Base-by-base conservation (phyloP, 2,113 vertebrate genomes). In the Pongo abelii region DNA sequence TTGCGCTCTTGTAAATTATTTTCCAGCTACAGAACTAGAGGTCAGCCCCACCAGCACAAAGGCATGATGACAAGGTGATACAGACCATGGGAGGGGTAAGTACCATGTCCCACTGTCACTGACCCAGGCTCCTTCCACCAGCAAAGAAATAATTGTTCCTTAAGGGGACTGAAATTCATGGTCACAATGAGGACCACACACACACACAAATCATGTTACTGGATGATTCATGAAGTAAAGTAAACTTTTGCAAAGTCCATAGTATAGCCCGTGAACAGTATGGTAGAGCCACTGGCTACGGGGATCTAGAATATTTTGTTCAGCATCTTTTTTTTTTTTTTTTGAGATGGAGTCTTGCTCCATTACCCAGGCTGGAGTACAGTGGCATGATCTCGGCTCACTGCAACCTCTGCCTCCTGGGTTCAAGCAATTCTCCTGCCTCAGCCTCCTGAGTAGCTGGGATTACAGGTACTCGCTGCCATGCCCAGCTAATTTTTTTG, bases 1-100 rank as follows among this genome's bases (percentile, higher is more conserved):
- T 57, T 10, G 6, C 40, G 52, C 55, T 80, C 78, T 35, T 48
- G 46, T 48, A 64, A 85, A 43, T 43, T 35, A 69, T 48, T 84
- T 67, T 69, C 50, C 27, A 89, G 48, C 55, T 55, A 25, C 13
- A 40, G 17, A 83, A 38, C 16, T 27, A 46, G 30, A 70, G 57
- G 40, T 85, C n/a, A 77, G 52, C 32, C 50, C 64, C 86, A 55
- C 79, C 59, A 75, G 46, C 83, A 92, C 50, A 88, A 38, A 93
- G 48, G 25, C 6, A 67, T 11, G 20, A 77, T 23, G 72, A 80
- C 30, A 52, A 77, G 6, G 18, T 22, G 11, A 32, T 11, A 18
- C 72, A 70, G 50, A 91, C 17, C 46, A 70, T 18, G 67, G 32
- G 11, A 55, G 27, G 52, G 25, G 20, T 13, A 5, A 59, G 35